Percentiles rank a stretch among this genome's conserved stretches.
phyloP scores from a whole-genome alignment of 2,888 invertebrate genomes.

The Agriopis leucophaearia region DNA sequence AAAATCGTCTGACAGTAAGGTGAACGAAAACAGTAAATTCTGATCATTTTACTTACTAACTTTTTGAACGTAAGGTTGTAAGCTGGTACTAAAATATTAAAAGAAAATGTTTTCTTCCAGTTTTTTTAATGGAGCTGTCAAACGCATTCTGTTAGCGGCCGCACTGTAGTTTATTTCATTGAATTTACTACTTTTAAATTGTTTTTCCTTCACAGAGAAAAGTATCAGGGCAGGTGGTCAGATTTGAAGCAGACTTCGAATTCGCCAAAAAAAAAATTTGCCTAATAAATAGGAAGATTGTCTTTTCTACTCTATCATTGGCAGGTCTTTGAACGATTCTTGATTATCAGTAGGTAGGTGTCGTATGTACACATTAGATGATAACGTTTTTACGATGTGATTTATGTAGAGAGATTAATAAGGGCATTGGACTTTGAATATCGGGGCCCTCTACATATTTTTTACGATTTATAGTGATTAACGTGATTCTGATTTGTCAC shows the following conservation, averaged over 20 bases:
- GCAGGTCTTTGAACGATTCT: constrained; percentile 49
- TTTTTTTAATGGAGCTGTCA: no score
- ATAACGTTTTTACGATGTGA: constrained; percentile 58
- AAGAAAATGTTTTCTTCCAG: no score
- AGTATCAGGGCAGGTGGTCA: not conserved
- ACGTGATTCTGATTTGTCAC: not conserved
- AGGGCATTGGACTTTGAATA: constrained; percentile 30
- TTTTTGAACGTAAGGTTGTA: no score
- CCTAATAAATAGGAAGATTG: constrained; percentile 9
- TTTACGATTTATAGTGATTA: constrained; percentile 5
- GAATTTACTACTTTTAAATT: no score
- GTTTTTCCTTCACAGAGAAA: no score
- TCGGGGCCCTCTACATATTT: constrained; percentile 10
- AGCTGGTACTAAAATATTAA: no score
- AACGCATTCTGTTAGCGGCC: no score
- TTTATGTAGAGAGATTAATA: constrained; percentile 50
- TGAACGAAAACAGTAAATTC: no score
- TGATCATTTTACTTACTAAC: no score
- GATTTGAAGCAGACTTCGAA: no score
- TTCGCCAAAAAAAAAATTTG: not conserved
- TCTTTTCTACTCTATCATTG: constrained; percentile 33
- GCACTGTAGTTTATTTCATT: no score
- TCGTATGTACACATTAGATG: constrained; percentile 35
- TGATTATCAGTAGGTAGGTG: constrained; percentile 32
- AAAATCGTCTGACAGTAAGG: not conserved